Conservation (phyloP, 92 coral and sea anemone species). For the Muricea muricata region DNA sequence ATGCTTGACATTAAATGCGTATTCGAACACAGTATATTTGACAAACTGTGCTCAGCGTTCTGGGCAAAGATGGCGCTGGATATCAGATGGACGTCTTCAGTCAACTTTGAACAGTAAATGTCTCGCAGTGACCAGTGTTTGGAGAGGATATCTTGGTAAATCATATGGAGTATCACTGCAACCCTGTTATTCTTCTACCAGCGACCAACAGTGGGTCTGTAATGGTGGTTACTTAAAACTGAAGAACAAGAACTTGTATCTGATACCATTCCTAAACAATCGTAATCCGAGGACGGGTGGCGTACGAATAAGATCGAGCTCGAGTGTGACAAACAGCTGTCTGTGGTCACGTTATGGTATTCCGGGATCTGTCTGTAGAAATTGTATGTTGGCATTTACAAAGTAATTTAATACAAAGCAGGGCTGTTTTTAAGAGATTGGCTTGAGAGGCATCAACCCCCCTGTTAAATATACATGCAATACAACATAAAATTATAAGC, state of each 20-base stretch:
- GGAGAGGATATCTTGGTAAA: not conserved
- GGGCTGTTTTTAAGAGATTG: too few relatives aligned
- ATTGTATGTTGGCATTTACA: not conserved
- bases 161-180: not conserved
- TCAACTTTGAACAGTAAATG: not conserved
- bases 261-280: not conserved
- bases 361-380: slow-evolving; percentile 2
- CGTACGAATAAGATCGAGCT: not conserved
- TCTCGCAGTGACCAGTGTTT: not conserved
- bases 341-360: slow-evolving; percentile 19
- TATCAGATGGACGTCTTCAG: slow-evolving; percentile 3
- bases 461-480: too few relatives aligned
- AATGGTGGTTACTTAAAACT: not conserved
- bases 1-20: not conserved
- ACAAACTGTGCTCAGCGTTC: not conserved
- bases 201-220: not conserved
- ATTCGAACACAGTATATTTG: not conserved
- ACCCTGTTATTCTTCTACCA: not conserved
- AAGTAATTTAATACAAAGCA: too few relatives aligned
- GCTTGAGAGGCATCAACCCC: too few relatives aligned
- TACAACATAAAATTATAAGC: too few relatives aligned
- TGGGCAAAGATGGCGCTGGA: slow-evolving; percentile 2
- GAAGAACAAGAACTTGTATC: not conserved
- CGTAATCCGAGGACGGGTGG: not conserved
- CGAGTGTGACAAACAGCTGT: not conserved